Evolutionary conservation across 2,113 vertebrate species (phyloP), one percentile per base, ranked within the genome.

Genomic region (Heloderma charlesbogerti): DNA sequence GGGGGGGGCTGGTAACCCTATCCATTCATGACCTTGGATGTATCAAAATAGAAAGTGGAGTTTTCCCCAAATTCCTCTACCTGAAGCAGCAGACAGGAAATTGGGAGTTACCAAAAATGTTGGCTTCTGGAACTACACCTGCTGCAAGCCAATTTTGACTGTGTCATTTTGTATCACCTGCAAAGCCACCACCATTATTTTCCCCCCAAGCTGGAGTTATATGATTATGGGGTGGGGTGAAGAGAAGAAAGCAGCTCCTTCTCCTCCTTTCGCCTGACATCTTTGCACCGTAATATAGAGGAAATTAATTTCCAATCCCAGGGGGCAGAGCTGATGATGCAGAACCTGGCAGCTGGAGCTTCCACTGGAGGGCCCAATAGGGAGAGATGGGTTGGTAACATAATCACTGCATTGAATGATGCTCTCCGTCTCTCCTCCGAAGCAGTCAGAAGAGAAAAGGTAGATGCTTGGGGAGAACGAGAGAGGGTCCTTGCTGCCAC

Each of bases 241-340:
- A 37, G 89, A 45, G 77, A 22, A 72, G 81, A 86, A 71, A 7
- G 69, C 27, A 12, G 27, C 69, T 31, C 69, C 69, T 34, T 29
- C 10, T 87, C 72, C 90, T 92, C 88, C 94, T 71, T 89, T 89
- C 87, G 89, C 87, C 71, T 80, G 29, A n/a, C 86, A 91, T 90
- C 91, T 92, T 34, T 18, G 75, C 79, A 86, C 0, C 2, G 84
- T 72, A 83, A 90, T 91, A 92, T 89, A 45, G 51, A 88, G 90
- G 91, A 92, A 94, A 96, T 89, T 86, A 1, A 93, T 93, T 95
- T 90, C 86, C 1, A 0, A 63, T 51, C 95, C 92, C 92, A 85
- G 37, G 90, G 92, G 88, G 80, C 40, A 43, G 48, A 83, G 66
- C 82, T 85, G 86, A 66, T 88, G 75, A 77, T 87, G 89, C 90